Conservation (phyloP, 2,797 vertebrate species). For the Sparidentex hasta region DNA sequence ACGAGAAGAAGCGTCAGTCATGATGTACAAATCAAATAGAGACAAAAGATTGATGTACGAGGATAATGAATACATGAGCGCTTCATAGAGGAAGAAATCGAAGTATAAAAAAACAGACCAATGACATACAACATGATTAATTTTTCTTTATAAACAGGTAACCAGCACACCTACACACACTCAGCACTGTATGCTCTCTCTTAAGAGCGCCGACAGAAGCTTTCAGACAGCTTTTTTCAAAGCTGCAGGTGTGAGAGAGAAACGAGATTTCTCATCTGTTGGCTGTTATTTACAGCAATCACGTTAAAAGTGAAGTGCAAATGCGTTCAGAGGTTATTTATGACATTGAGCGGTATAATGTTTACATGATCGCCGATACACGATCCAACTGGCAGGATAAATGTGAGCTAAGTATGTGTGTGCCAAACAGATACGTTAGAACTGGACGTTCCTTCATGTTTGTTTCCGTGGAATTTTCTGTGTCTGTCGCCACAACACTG, state of each 20-base stretch:
- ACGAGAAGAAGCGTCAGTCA: not conserved
- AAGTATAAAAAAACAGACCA: not conserved
- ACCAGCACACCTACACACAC: not conserved
- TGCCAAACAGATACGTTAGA: no score
- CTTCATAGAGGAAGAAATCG: not conserved
- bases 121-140: not conserved
- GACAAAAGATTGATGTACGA: not conserved
- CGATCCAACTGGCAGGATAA: no score
- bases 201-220: not conserved
- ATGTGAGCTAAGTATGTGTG: no score
- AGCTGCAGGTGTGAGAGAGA: not conserved
- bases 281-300: not conserved
- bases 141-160: not conserved
- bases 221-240: not conserved
- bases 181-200: not conserved
- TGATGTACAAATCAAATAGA: not conserved
- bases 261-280: not conserved
- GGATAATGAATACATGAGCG: not conserved
- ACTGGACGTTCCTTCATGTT: no score
- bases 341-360: no score
- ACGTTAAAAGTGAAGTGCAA: not conserved
- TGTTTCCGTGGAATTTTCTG: no score
- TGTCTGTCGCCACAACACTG: no score
- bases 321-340: no score
- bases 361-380: no score